Base-by-base conservation (phyloP, 2,797 vertebrate genomes). In the Apogon talboti region DNA sequence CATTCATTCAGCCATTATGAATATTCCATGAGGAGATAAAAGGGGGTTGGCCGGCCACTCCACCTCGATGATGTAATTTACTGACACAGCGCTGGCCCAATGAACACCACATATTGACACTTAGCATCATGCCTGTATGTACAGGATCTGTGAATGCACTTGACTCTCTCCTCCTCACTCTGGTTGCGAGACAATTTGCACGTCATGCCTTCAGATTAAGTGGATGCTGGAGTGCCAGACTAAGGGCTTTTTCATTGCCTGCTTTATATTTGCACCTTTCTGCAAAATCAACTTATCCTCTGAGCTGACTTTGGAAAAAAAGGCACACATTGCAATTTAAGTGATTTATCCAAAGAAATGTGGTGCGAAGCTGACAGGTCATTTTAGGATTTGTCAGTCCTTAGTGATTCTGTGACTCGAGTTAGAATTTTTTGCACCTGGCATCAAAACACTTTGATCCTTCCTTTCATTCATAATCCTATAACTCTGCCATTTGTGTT, bases 11-110 rank as follows among this genome's bases (percentile, higher is more conserved):
- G 60, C 45, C 6, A 2, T 62, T n/a, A 75, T 77, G 41, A 78
- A 81, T 83, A 81, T 84, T 83, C 66, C 6, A 74, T 71, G 45
- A 81, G 59, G 49, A 55, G 44, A 79, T 76, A 58, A 84, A 75
- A 49, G 44, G 47, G 47, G 7, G 49, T 61, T 65, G 49, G 51
- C 42, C 62, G 51, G 71, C 44, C 45, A 18, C 30, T 54, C 18
- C 55, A 69, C 47, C 49, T 51, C 28, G 0, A 51, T 81, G 76
- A 84, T 81, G 82, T 83, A 83, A 84, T 78, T 66, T 53, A 11
- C 54, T 43, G 61, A 79, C 69, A 79, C 60, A 16, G 38, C 40
- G 28, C 3, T 44, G 44, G 33, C 45, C 57, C 46, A 30, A 1
- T 57, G 56, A 75, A 68, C 46, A 66, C 38, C 30, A 45, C 16